A percentile compares a stretch with the other conserved stretches of the same genome.
phyloP scores from a whole-genome alignment of 2,797 vertebrate species.

The Sebastes minor region DNA sequence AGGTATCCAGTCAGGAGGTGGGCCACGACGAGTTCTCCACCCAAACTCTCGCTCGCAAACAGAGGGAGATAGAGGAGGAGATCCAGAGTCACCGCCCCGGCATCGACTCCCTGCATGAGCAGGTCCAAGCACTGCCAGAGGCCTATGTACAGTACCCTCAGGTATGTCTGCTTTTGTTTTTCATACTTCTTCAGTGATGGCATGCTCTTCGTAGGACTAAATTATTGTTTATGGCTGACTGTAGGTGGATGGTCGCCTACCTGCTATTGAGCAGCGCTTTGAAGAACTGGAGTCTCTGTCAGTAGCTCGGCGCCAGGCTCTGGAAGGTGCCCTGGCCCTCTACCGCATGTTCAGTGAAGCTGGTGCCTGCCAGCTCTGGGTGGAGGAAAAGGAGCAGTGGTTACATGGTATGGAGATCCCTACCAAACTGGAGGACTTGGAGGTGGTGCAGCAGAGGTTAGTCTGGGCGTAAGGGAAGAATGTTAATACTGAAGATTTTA shows the following conservation, averaged over 20 bases:
- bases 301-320: conserved; percentile 81
- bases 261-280: conserved; percentile 86
- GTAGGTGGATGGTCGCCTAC: conserved; percentile 87
- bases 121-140: conserved; percentile 81
- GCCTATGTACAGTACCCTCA: conserved; percentile 75
- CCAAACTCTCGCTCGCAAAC: conserved; percentile 90
- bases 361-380: conserved; percentile 92
- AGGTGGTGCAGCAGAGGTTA: conserved; percentile 96
- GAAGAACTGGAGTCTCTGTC: conserved; percentile 86
- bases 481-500: neutral
- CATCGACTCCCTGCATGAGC: conserved; percentile 89
- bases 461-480: conserved; percentile 1
- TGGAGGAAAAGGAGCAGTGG: conserved; percentile 96
- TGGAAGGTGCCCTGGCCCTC: conserved; percentile 89
- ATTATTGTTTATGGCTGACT: conserved; percentile 22
- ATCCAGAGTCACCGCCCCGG: conserved; percentile 87
- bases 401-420: conserved; percentile 90
- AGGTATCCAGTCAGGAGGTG: conserved; percentile 90
- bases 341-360: conserved; percentile 96
- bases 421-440: conserved; percentile 92
- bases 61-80: conserved; percentile 94
- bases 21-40: conserved; percentile 95
- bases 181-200: conserved; percentile 4
- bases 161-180: conserved; percentile 58
- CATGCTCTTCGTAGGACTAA: neutral